phyloP scores from a whole-genome alignment of 2,888 invertebrate species.

The Noctua fimbriata region DNA sequence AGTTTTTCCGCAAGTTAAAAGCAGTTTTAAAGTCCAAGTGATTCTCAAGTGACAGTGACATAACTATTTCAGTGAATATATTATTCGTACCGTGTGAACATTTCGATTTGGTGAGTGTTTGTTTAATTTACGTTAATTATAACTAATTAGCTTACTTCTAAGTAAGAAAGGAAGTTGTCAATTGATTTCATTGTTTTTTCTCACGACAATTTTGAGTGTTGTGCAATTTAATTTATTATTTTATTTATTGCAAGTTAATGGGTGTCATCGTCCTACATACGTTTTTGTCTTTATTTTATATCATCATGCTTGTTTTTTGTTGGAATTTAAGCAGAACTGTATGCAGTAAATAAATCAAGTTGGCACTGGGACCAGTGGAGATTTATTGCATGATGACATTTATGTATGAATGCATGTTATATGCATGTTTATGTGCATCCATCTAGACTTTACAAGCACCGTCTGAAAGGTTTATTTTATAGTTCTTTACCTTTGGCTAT shows the following conservation, averaged over 20 bases:
- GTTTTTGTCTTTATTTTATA: not conserved
- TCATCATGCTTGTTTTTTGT: not conserved
- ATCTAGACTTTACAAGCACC: too few species aligned
- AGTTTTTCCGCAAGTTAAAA: slow-evolving; percentile 62
- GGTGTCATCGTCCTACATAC: slow-evolving; percentile 18
- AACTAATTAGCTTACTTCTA: slow-evolving; percentile 58
- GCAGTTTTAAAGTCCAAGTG: slow-evolving; percentile 74
- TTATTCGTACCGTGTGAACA: slow-evolving; percentile 73
- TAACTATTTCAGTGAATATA: slow-evolving; percentile 70
- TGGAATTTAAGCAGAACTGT: not conserved
- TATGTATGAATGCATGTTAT: not conserved
- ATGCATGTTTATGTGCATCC: too few species aligned
- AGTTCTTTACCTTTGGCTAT: too few species aligned
- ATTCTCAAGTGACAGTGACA: slow-evolving; percentile 72
- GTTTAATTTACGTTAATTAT: slow-evolving; percentile 60
- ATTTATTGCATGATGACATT: slow-evolving; percentile 8
- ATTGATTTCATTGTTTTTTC: slow-evolving; percentile 63
- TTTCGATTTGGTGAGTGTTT: slow-evolving; percentile 75
- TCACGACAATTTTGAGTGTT: slow-evolving; percentile 55
- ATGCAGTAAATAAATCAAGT: not conserved
- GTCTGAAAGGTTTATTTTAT: not conserved
- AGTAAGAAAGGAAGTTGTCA: slow-evolving; percentile 56
- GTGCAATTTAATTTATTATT: slow-evolving; percentile 47
- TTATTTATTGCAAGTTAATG: slow-evolving; percentile 28
- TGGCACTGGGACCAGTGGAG: not conserved